Percentiles rank a stretch among this genome's conserved stretches.
Evolutionary conservation across 1,140 invertebrate genomes (phyloP).

Genomic region (Drosophila lacertosa): DNA sequence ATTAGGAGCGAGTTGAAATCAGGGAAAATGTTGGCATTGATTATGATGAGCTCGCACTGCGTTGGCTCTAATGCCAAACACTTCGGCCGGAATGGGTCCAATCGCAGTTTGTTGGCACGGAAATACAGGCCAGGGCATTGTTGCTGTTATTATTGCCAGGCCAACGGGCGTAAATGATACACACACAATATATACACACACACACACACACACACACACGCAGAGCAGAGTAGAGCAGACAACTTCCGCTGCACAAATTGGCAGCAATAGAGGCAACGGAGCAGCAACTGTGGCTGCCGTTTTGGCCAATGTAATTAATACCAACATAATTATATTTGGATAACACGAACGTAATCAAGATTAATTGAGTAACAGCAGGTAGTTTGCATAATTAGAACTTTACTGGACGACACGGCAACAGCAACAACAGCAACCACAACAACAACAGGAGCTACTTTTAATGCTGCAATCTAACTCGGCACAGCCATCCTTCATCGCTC

Average conservation of each 20-base stretch:
- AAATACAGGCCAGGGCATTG: conserved; percentile 17
- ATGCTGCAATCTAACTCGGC: background rate
- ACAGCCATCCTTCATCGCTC: background rate
- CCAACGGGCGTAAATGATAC: conserved; percentile 10
- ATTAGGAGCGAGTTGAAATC: conserved; percentile 35
- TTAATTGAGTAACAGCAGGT: conserved; percentile 83
- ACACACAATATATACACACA: background rate
- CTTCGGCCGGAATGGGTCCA: conserved; percentile 11
- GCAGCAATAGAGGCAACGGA: background rate
- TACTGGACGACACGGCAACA: conserved; percentile 14
- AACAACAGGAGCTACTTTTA: background rate
- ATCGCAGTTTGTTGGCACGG: conserved; percentile 9
- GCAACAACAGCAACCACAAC: too few relatives aligned
- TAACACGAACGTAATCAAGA: conserved; percentile 83
- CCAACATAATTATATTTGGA: conserved; percentile 83
- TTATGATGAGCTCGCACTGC: conserved; percentile 43
- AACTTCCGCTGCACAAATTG: conserved; percentile 51
- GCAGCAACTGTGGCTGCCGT: background rate
- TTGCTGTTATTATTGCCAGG: conserved; percentile 28
- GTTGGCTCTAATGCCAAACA: conserved; percentile 42
- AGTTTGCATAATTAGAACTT: conserved; percentile 79
- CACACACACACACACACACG: background rate
- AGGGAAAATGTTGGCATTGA: conserved; percentile 36
- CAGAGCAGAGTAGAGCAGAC: too few relatives aligned
- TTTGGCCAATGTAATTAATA: conserved; percentile 76